Conservation (phyloP, 1,140 invertebrate genomes). For the Neodiprion pinetum region DNA sequence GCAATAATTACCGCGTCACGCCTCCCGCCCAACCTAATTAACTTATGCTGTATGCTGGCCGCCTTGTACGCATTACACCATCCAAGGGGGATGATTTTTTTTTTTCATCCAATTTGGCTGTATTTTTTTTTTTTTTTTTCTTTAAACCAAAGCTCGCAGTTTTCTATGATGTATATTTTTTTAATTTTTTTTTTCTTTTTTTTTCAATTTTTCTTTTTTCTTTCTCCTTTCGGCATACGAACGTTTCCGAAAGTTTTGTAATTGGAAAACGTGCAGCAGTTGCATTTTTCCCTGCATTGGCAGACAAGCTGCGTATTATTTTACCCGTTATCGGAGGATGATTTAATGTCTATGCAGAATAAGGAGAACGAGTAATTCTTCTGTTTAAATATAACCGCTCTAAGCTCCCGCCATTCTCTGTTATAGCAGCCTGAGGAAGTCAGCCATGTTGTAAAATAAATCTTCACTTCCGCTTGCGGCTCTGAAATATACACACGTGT, state of each 20-base stretch:
- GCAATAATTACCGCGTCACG: constrained; percentile 59
- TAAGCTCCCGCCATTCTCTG: too few species aligned
- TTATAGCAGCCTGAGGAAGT: too few species aligned
- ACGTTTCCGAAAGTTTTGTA: neutral
- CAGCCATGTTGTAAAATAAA: too few species aligned
- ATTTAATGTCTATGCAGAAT: too few species aligned
- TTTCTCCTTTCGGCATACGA: neutral
- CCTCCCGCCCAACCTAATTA: constrained; percentile 56
- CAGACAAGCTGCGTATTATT: too few species aligned
- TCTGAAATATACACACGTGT: too few species aligned
- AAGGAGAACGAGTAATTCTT: too few species aligned
- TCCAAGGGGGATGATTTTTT: neutral
- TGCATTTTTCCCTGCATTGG: neutral
- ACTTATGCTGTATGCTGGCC: constrained; percentile 43
- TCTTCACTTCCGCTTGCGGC: too few species aligned
- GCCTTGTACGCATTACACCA: neutral
- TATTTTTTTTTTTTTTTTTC: neutral
- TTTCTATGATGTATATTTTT: neutral
- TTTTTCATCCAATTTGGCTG: neutral
- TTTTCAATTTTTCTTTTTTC: neutral
- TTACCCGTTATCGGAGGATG: too few species aligned
- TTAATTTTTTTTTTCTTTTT: neutral
- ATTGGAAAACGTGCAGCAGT: neutral
- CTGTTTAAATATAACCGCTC: too few species aligned
- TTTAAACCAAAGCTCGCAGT: neutral